Evolutionary conservation across 2,797 vertebrate genomes (phyloP), one percentile per base, ranked within the genome.

Genomic region (Spheniscus humboldti): DNA sequence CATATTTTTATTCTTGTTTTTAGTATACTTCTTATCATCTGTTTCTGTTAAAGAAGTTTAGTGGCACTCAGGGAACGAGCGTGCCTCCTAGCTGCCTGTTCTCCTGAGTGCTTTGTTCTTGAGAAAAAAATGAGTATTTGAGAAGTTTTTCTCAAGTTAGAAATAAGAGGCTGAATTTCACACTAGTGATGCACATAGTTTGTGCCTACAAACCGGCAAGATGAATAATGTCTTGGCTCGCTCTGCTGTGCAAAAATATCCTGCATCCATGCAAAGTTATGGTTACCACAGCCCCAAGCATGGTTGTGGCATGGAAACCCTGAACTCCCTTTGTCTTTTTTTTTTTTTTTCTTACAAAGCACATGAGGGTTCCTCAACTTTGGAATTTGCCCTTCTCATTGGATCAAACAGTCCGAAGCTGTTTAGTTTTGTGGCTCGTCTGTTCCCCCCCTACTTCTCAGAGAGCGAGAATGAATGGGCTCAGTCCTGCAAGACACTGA

Each of bases 101-200:
- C 83, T 93, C 57, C 86, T 33, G 57, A 71, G 55, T 31, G 30
- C 68, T 91, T 95, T 93, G 57, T 94, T 91, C 73, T 86, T 7
- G 14, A 64, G 45, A 16, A 52, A 63, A 43, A 85, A 37, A 48
- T 1, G 6, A 77, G 28, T 9, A 59, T 80, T 86, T 60, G 73
- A 67, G 69, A 85, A 94, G 56, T 89, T 93, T 78, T 94, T 55
- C 89, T 60, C 53, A n/a, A 86, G 90, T 89, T 77, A 86, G 82
- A 88, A 94, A 59, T 48, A 37, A 84, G 52, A 88, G 19, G 35
- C 59, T 79, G 67, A 82, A 60, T 90, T 91, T 96, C 75, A 87
- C 48, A 67, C 67, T 22, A 18, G 64, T 39, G 39, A 72, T 55
- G 53, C 39, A 78, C n/a, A 22, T 66, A 62, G 87, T 75, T 53